Base-by-base conservation (phyloP, 2,888 invertebrate genomes). In the Oxytorus armatus region DNA sequence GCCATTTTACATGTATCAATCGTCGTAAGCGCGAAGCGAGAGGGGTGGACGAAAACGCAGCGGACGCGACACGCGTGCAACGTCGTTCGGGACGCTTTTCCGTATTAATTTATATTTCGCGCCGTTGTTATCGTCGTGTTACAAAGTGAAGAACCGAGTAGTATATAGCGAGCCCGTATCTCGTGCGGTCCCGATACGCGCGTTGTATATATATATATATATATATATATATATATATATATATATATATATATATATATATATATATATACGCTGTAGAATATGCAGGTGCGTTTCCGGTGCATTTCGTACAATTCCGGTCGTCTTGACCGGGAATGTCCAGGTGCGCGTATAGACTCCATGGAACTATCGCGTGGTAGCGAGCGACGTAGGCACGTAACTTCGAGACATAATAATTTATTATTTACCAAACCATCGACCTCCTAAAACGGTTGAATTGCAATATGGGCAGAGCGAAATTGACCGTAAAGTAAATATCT, bases 281-380 rank as follows among this genome's bases (percentile, higher is more conserved):
- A 11, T 21, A 11, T 74, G 84, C 84, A 86, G 86, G 87, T 87
- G 86, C 82, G 84, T 87, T 87, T 88, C 87, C 87, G 87, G 86
- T 83, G 75, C 3, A 33, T 33, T 80, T 63, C n/a, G 42, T 57
- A n/a, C 29, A 8, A 42, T 69, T 69, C 39, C 49, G 36, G 18
- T 33, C 70, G 75, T 75, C 75, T 59, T 75, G 55, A n/a, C 44
- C 51, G 11, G 44, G 39, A 36, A 57, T 74, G 77, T 29, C 77
- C 82, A 82, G 82, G 81, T 82, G 80, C 74, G 16, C 49, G 23
- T 33, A 14, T 44, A n/a, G n/a, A n/a, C 47, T 23, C 5, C 18
- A n/a, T n/a, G n/a, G n/a, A n/a, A n/a, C 11, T 53, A 53, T 53
- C 25, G 14, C 5, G 5, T 29, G n/a, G n/a, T n/a, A n/a, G n/a